A percentile compares a stretch with the other conserved stretches of the same genome.
phyloP scores from a whole-genome alignment of 2,797 vertebrate species.

The Dromococcyx pavoninus region DNA sequence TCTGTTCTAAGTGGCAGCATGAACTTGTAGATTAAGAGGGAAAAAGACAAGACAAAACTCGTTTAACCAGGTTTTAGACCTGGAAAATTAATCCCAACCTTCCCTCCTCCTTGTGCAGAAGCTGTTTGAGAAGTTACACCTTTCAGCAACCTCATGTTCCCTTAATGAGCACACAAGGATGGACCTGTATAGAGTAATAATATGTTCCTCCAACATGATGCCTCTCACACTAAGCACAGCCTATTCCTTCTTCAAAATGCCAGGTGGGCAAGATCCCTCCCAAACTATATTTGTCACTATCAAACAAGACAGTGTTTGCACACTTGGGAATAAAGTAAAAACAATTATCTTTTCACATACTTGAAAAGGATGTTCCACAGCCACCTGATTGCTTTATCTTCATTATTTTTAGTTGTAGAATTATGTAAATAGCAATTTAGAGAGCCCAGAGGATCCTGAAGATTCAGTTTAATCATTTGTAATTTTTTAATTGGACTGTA shows the following conservation, averaged over 20 bases:
- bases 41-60: background rate
- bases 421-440: constrained; percentile 63
- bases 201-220: background rate
- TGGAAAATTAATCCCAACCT: background rate
- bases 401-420: constrained; percentile 62
- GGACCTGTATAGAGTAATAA: background rate
- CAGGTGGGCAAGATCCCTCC: background rate
- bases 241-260: background rate
- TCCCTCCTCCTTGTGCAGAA: background rate
- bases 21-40: background rate
- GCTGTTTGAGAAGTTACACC: background rate
- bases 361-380: constrained; percentile 16
- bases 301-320: constrained; percentile 15
- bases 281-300: background rate
- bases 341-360: constrained; percentile 44
- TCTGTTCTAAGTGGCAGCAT: background rate
- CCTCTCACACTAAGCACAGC: background rate
- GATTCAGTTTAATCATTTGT: constrained; percentile 42
- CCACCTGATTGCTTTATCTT: constrained; percentile 44
- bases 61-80: background rate
- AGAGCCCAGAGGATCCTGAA: constrained; percentile 22
- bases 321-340: constrained; percentile 20
- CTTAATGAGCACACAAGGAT: background rate
- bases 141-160: background rate
- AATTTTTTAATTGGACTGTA: constrained; percentile 59